Percentiles rank a stretch among this genome's conserved stretches.
These are phyloP conservation scores for Ypsolopha sequella DNA, from an alignment of 2,888 invertebrate genomes.

Conservation along the genomic window DNA sequence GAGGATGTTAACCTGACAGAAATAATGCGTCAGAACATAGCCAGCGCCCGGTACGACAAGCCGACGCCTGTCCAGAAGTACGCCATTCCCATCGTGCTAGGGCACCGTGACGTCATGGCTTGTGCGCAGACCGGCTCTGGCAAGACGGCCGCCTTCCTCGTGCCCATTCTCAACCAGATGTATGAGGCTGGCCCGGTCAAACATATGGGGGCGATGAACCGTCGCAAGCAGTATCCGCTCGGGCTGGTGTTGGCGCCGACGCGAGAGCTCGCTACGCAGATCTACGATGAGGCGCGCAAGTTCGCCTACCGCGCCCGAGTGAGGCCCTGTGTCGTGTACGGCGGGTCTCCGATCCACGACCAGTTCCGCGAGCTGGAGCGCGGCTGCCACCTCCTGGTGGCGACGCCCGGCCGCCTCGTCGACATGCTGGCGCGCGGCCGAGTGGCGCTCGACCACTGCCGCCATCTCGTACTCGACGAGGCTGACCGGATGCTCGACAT, in stretches of 20 bases:
- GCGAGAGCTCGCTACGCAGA: conserved; percentile 98
- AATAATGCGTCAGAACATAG: conserved; percentile 91
- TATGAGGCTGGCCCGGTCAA: conserved; percentile 90
- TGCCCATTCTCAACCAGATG: conserved; percentile 98
- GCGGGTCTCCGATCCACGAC: conserved; percentile 90
- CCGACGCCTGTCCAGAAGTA: conserved; percentile 98
- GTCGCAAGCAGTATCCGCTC: conserved; percentile 95
- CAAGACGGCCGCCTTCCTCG: conserved; percentile 98
- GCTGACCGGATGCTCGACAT: conserved; percentile 99
- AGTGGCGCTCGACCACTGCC: conserved; percentile 93
- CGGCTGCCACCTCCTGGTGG: conserved; percentile 97
- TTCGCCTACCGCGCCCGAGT: conserved; percentile 97
- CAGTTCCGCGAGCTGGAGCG: conserved; percentile 96
- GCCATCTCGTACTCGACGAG: conserved; percentile 96
- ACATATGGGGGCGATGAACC: conserved; percentile 64
- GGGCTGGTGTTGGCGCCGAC: conserved; percentile 98
- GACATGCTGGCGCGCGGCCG: conserved; percentile 98
- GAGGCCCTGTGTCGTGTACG: conserved; percentile 98
- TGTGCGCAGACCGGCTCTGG: conserved; percentile 97
- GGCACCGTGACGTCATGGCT: conserved; percentile 96
- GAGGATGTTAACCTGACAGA: conserved; percentile 97
- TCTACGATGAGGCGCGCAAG: conserved; percentile 98
- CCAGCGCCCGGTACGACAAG: conserved; percentile 89
- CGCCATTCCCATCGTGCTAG: conserved; percentile 97
- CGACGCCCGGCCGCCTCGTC: conserved; percentile 97